phyloP scores from a whole-genome alignment of 2,113 vertebrate species.

The Setophaga coronata region DNA sequence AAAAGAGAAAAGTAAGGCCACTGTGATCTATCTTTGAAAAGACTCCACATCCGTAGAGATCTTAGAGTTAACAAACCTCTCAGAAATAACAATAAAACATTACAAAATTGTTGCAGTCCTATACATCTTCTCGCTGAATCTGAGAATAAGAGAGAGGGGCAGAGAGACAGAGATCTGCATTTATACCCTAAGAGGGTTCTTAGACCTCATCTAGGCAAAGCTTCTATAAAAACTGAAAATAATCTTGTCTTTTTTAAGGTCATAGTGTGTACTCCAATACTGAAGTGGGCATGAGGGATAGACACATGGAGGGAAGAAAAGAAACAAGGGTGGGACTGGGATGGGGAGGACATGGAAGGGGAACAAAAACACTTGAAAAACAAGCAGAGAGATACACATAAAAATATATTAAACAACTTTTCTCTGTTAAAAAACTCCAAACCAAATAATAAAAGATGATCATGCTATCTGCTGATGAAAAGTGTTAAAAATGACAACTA shows the following conservation, averaged over 20 bases:
- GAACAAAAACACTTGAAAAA: background rate
- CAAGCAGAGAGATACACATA: background rate
- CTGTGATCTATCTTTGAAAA: background rate
- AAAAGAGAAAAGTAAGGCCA: background rate
- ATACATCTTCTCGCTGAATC: background rate
- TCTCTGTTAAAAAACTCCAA: background rate
- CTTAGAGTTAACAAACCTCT: background rate
- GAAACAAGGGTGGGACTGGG: background rate
- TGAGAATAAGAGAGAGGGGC: background rate
- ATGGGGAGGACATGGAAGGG: rapidly evolving
- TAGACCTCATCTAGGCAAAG: background rate
- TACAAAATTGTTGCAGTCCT: background rate
- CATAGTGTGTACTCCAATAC: background rate
- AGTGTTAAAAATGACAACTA: background rate
- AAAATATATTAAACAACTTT: background rate
- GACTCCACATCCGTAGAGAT: background rate
- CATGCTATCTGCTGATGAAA: background rate
- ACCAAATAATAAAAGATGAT: background rate
- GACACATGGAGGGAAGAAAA: background rate
- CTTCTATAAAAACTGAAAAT: background rate
- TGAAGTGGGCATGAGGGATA: background rate
- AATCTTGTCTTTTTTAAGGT: background rate
- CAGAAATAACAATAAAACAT: background rate
- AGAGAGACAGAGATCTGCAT: background rate
- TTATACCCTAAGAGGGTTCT: background rate